Base-by-base conservation (phyloP, 2,888 invertebrate species). In the Temnothorax ravouxi region DNA sequence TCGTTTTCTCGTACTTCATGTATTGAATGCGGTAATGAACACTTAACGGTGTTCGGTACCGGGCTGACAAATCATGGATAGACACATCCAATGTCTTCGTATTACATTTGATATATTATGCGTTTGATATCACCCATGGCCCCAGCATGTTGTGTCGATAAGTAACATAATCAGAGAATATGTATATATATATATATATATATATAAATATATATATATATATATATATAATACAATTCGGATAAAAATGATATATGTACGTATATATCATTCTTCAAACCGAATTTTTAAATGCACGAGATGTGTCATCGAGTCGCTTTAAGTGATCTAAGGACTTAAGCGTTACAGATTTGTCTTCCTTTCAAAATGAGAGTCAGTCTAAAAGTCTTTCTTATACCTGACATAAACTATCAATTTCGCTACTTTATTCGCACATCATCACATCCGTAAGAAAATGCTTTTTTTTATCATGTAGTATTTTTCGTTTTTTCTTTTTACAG, bases 81-180 rank as follows among this genome's bases (percentile, higher is more conserved):
- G 86, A 88, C 85, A 86, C 84, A 84, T 81, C 85, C 84, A 71
- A 83, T 77, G 84, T 72, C 72, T 67, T 66, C n/a, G 66, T 69
- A 88, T 88, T 88, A 77, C 75, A 62, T 86, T 85, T 90, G 88
- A 90, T 86, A 80, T 80, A 84, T 88, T 88, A 87, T 69, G 84
- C 84, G 77, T 87, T 87, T 89, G 89, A 89, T 76, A 89, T 87
- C 86, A 90, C 88, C 86, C 81, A 86, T 90, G 90, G 90, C 88
- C 90, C 90, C 90, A 88, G 75, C 88, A 85, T 88, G 87, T 88
- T 90, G 82, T 83, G 84, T 81, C 81, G 79, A 74, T 66, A 83
- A 67, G 83, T 88, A 90, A 89, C 89, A 85, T 54, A 61, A 88
- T 85, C 87, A 29, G 29, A 86, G 52, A 84, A 54, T 72, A 56